These are phyloP conservation scores for Drosophila sp. DNA, from an alignment of 1,140 invertebrate genomes.

Conservation along the genomic window DNA sequence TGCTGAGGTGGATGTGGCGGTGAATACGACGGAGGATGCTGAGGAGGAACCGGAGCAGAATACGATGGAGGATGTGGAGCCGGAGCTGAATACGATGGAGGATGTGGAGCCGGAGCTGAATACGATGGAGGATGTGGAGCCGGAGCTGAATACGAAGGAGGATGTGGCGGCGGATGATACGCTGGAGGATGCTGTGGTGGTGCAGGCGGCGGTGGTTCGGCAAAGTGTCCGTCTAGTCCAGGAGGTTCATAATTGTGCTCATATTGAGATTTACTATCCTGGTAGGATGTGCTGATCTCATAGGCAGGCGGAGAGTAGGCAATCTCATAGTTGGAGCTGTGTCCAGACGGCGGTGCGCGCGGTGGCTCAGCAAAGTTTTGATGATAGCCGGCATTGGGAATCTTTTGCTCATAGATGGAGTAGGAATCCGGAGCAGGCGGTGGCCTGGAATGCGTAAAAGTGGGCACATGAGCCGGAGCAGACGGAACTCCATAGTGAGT, in stretches of 20 bases:
- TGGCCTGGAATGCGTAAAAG: slow-evolving; percentile 26
- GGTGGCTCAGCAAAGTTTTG: slow-evolving; percentile 75
- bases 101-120: no score
- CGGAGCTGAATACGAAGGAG: no score
- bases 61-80: no score
- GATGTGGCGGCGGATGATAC: slow-evolving; percentile 25
- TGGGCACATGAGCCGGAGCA: slow-evolving; percentile 37
- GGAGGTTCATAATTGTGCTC: slow-evolving; percentile 51
- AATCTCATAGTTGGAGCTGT: slow-evolving; percentile 60
- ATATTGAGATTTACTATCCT: slow-evolving; percentile 34
- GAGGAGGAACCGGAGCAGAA: no score
- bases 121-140: no score
- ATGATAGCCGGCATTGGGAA: slow-evolving; percentile 66
- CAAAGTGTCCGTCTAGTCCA: slow-evolving; percentile 26
- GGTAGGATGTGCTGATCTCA: slow-evolving; percentile 71
- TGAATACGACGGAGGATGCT: slow-evolving; percentile 11
- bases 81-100: no score
- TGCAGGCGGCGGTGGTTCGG: slow-evolving; percentile 20
- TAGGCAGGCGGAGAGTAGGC: slow-evolving; percentile 74
- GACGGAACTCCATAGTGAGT: slow-evolving; percentile 49
- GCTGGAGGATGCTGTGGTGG: slow-evolving; percentile 6
- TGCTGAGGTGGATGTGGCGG: slow-evolving; percentile 22
- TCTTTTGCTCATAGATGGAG: slow-evolving; percentile 72
- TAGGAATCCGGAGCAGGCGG: slow-evolving; percentile 51
- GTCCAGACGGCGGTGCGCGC: slow-evolving; percentile 4